Evolutionary conservation across 1,140 invertebrate genomes (phyloP), one percentile per base, ranked within the genome.

Genomic region (Apis cerana): DNA sequence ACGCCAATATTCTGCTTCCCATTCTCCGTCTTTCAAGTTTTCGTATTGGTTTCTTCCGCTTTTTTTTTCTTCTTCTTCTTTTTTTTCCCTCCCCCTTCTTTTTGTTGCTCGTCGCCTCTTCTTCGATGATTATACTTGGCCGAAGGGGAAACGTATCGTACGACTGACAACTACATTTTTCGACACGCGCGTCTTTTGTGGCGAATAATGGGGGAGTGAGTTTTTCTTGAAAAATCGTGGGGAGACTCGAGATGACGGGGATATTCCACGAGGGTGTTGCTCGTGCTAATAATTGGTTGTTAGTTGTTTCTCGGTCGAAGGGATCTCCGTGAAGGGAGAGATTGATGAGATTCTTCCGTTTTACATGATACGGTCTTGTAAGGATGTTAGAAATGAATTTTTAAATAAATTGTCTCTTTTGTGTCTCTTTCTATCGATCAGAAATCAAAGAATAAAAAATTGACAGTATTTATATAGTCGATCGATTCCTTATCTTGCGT

Each of bases 151-250:
- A 88, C 80, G 87, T 81, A 80, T 81, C 83, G 62, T 77, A 88
- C 87, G 80, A 72, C 87, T 82, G 87, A 85, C 87, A 82, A 75
- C 86, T 70, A 75, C 83, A 74, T 88, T 87, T 84, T 81, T 85
- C 86, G 82, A 87, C 85, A 75, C 75, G 65, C 78, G 75, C 79
- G 67, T 85, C 85, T 62, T 75, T 78, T 83, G 54, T 23, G 23
- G 21, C n/a, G 62, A 58, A 67, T 67, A 56, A 75, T 50, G 50
- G 77, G 68, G 54, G 17, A 7, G 11, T 48, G 48, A 43, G 33
- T 43, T 72, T 27, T 43, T 13, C 54, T 27, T 19, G 43, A 50
- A 43, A 7, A 68, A 67, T 50, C 48, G 33, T 17, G 33, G 58
- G 56, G 19, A 33, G 43, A 48, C 11, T 33, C 1, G n/a, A 27